Percentiles rank a stretch among this genome's conserved stretches.
These are phyloP conservation scores for Rhynchotus rufescens DNA, from an alignment of 2,797 vertebrate species.

Conservation along the genomic window DNA sequence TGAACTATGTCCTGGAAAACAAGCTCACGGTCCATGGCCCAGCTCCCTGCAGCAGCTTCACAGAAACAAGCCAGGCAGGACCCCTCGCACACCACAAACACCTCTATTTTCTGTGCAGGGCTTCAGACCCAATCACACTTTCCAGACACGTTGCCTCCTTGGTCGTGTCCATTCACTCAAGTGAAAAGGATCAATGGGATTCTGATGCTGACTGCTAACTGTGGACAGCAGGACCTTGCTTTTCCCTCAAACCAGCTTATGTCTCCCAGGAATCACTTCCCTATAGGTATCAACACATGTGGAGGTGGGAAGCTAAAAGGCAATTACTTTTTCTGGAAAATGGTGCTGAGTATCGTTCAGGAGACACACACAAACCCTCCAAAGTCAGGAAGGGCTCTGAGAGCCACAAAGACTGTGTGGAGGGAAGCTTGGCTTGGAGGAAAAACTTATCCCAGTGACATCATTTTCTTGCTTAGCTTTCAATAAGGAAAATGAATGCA, in stretches of 20 bases:
- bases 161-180: not conserved
- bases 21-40: rapidly evolving
- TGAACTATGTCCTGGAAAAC: rapidly evolving
- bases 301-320: not conserved
- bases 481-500: not conserved
- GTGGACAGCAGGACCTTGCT: not conserved
- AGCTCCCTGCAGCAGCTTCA: not conserved
- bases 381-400: not conserved
- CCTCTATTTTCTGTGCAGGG: not conserved
- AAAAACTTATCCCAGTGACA: not conserved
- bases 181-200: not conserved
- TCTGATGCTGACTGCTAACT: rapidly evolving
- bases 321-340: not conserved
- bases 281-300: not conserved
- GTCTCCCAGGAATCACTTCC: not conserved
- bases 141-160: not conserved
- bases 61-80: not conserved
- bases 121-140: not conserved
- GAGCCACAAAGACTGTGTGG: rapidly evolving
- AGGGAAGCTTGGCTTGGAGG: not conserved
- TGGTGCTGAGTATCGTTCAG: not conserved
- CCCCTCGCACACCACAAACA: not conserved
- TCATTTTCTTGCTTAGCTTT: not conserved
- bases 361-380: not conserved
- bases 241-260: not conserved